Conservation (phyloP, 37 sponge, comb jelly and placozoan genomes). For the Haliclona indistincta region DNA sequence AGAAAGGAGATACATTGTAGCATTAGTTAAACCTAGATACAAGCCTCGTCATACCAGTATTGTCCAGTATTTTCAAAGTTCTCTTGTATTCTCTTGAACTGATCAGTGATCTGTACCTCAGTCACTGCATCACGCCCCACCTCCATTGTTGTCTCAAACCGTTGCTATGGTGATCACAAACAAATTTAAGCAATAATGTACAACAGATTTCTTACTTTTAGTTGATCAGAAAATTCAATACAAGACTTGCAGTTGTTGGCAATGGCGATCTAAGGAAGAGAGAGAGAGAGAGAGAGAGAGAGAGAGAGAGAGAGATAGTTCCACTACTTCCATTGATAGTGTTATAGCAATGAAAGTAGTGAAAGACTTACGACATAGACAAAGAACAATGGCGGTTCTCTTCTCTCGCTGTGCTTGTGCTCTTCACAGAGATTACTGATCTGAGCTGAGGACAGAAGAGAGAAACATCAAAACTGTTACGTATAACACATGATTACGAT, state of each 20-base stretch:
- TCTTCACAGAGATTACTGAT: neutral
- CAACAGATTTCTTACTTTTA: slow-evolving; percentile 43
- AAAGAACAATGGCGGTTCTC: slow-evolving; percentile 47
- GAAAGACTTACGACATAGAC: slow-evolving; percentile 47
- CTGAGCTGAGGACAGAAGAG: neutral
- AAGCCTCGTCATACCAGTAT: too few relatives aligned
- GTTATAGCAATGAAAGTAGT: neutral
- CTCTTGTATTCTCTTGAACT: neutral
- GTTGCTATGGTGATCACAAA: neutral
- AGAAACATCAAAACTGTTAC: too few relatives aligned
- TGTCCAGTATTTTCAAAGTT: too few relatives aligned
- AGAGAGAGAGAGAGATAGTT: too few relatives aligned
- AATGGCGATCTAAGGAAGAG: slow-evolving; percentile 49
- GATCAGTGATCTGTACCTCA: neutral
- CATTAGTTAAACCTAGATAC: too few relatives aligned
- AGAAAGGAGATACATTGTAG: neutral
- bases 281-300: neutral
- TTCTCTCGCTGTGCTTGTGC: neutral
- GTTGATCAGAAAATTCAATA: slow-evolving; percentile 60
- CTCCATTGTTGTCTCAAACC: neutral
- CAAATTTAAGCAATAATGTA: too few relatives aligned
- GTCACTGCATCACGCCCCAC: neutral
- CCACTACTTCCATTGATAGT: neutral
- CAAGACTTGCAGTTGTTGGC: slow-evolving; percentile 69
- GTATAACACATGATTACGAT: too few relatives aligned